Evolutionary conservation across 2,888 invertebrate species (phyloP).

Genomic region (Dicycla oo): DNA sequence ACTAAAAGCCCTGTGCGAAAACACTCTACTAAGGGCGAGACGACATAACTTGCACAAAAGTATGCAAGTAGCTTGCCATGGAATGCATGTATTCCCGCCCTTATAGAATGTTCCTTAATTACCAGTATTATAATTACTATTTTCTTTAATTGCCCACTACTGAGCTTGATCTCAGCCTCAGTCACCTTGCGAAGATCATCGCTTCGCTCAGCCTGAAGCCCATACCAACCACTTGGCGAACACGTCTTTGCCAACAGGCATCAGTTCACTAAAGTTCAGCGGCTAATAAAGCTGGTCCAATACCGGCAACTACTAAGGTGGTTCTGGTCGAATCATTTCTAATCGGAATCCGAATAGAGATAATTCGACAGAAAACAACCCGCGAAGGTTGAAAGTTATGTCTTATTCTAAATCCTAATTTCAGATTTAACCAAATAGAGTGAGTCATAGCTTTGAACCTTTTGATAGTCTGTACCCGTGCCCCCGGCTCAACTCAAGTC

Average conservation of each 20-base stretch:
- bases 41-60: too few species aligned
- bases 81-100: too few species aligned
- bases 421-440: background rate
- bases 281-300: background rate
- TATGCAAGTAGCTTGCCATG: too few species aligned
- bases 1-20: background rate
- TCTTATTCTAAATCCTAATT: background rate
- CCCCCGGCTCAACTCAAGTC: background rate
- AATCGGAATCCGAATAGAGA: background rate
- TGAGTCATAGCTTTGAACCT: background rate
- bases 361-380: background rate
- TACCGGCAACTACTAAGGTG: background rate
- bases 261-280: background rate
- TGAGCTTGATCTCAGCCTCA: background rate
- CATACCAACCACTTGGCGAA: background rate
- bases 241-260: background rate
- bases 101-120: constrained; percentile 2
- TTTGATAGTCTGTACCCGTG: background rate
- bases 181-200: background rate
- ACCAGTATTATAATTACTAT: background rate
- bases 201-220: background rate
- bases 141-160: background rate
- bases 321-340: background rate
- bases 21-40: background rate
- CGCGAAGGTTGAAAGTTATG: background rate